Conservation (phyloP, 2,888 invertebrate genomes). For the Matsumyia berberina region DNA sequence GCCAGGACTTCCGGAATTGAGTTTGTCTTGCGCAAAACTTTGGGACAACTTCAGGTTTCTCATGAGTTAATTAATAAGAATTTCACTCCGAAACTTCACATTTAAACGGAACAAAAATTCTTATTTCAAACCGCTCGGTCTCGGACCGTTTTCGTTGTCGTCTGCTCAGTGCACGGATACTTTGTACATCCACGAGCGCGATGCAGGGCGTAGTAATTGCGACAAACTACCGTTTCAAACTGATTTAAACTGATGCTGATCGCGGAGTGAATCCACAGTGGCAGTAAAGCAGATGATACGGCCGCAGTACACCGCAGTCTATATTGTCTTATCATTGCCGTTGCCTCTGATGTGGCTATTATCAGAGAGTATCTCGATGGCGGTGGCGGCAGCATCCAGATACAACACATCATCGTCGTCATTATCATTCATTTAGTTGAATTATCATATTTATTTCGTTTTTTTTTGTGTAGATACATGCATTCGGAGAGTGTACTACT, state of each 20-base stretch:
- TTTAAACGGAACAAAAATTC: no score
- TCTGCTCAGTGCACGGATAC: not conserved
- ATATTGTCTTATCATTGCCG: slow-evolving; percentile 55
- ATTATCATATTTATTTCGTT: slow-evolving; percentile 53
- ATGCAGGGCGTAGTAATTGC: slow-evolving; percentile 31
- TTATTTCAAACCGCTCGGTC: not conserved
- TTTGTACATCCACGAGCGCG: slow-evolving; percentile 3
- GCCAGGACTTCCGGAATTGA: not conserved
- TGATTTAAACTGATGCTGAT: slow-evolving; percentile 50
- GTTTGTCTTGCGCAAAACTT: not conserved
- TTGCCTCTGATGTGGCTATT: slow-evolving; percentile 26
- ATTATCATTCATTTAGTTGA: slow-evolving; percentile 50
- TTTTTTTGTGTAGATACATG: slow-evolving; percentile 16
- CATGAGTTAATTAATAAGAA: not conserved
- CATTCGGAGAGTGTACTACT: slow-evolving; percentile 10
- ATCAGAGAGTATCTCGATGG: slow-evolving; percentile 22
- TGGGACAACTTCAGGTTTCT: slow-evolving; percentile 1
- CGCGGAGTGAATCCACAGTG: slow-evolving; percentile 14
- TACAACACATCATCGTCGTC: slow-evolving; percentile 20
- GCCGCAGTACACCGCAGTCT: not conserved
- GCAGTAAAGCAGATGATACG: no score
- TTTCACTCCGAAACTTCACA: no score
- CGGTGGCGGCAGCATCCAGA: slow-evolving; percentile 26
- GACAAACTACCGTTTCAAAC: slow-evolving; percentile 56
- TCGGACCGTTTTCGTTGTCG: not conserved